These are phyloP conservation scores for Cyphomyrmex costatus DNA, from an alignment of 1,140 invertebrate species.

Conservation along the genomic window DNA sequence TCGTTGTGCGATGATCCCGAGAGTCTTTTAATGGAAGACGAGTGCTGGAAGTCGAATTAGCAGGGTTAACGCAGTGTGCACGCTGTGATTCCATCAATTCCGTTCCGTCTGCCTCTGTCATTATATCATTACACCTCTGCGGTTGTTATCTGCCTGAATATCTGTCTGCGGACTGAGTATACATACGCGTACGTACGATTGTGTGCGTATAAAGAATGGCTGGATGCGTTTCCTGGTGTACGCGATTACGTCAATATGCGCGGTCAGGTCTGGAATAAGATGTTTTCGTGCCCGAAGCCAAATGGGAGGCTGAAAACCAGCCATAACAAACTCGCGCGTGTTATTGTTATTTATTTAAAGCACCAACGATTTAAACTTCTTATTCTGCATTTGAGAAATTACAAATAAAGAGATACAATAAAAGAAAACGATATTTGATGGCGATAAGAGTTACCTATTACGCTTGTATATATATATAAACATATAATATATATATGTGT, in stretches of 20 bases:
- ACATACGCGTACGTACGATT: neutral
- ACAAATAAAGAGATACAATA: neutral
- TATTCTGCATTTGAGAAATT: neutral
- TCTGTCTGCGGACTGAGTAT: constrained; percentile 60
- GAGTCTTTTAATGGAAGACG: constrained; percentile 69
- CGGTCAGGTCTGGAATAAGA: constrained; percentile 37
- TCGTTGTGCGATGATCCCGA: constrained; percentile 58
- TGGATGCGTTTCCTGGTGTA: constrained; percentile 61
- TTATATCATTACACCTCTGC: constrained; percentile 82
- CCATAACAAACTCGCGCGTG: neutral
- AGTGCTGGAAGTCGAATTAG: constrained; percentile 78
- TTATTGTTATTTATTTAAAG: neutral
- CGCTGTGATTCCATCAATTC: constrained; percentile 84
- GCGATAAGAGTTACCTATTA: neutral
- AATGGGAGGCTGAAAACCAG: neutral
- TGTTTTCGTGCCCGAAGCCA: constrained; percentile 31
- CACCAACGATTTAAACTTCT: neutral
- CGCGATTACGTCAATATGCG: constrained; percentile 46
- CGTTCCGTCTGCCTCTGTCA: constrained; percentile 81
- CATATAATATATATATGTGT: neutral
- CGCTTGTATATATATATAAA: neutral
- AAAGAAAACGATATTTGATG: neutral
- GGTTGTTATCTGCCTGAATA: constrained; percentile 68
- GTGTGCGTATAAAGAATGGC: constrained; percentile 32
- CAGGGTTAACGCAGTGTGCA: constrained; percentile 74